Base-by-base conservation (phyloP, 2,888 invertebrate genomes). In the Tipula unca region DNA sequence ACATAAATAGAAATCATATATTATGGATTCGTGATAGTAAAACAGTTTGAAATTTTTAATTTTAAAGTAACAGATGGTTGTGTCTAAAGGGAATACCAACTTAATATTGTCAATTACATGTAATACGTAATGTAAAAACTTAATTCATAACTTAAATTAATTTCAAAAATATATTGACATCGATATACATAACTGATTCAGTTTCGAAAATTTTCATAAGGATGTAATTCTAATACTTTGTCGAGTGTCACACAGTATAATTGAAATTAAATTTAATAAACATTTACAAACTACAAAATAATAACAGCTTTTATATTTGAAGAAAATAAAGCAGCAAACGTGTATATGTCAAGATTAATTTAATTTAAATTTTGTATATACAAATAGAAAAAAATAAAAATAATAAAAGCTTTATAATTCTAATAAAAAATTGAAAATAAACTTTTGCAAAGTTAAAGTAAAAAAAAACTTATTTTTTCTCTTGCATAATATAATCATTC, bases 401-500 rank as follows among this genome's bases (percentile, higher is more conserved):
- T 69, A 25, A 48, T 25, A 69, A 69, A 69, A 69, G 69, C 69
- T 69, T 69, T 69, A 25, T 69, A 69, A 69, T 69, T 69, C 69
- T 69, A 69, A 69, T 69, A 69, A 69, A 69, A 69, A 69, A 69
- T 54, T 54, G 17, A 69, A 69, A 69, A 69, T 48, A 69, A 69
- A 69, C 69, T 69, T 69, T 69, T 69, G 25, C 25, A 69, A 69
- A 69, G 69, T 69, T 69, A 69, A 69, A 69, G 69, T 69, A 25
- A 25, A 69, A 69, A 69, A 69, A 25, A 25, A 3, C 48, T 48
- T 17, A 10, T 25, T 69, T 69, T 17, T 17, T 13, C 0, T 10
- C 20, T 20, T 25, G 17, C 1, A 69, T 20, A 10, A n/a, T 25
- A 69, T 69, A 20, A 25, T 69, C 69, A 69, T 69, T 69, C 69